Evolutionary conservation across 2,888 invertebrate genomes (phyloP), one percentile per base, ranked within the genome.

Genomic region (Gisinianus flammeolus): DNA sequence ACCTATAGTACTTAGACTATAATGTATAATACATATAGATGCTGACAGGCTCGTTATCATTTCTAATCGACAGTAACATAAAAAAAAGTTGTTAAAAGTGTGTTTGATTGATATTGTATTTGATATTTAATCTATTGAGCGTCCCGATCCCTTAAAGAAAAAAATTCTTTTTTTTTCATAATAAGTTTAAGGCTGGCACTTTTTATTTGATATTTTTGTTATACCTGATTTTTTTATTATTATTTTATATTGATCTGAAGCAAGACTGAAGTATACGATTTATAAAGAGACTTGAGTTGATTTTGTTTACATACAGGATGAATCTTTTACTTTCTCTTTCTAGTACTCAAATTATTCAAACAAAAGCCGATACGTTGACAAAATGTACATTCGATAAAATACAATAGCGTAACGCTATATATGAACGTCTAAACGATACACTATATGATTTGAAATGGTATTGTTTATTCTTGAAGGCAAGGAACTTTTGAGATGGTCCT

Each of bases 401-500:
- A 16, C 10, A 26, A 26, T 24, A 28, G 4, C 1, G 24, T 62
- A 62, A 26, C 24, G 28, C 6, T 62, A 24, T 4, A 19, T 62
- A 24, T 56, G 62, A 24, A 5, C 24, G 16, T 54, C 4, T 54
- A 54, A 12, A 62, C 19, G 12, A 19, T 44, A 44, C 16, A 10
- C 44, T 44, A n/a, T 16, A 12, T 56, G n/a, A 56, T 56, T 56
- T 24, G 2, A 62, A 28, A 26, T 26, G 26, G 12, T 6, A 44
- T 64, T 35, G 66, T 22, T 74, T 66, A 86, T 30, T 16, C 31
- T 19, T 85, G 87, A 87, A 88, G 90, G 89, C 90, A 91, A 91
- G 93, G 93, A 93, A 92, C 93, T 93, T 93, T 93, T 93, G 94
- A 94, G 93, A 93, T 94, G 94, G 93, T 94, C 93, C 93, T 93